Percentiles rank a stretch among this genome's conserved stretches.
phyloP scores from a whole-genome alignment of 1,140 invertebrate genomes.

The Heliconius hermathena region DNA sequence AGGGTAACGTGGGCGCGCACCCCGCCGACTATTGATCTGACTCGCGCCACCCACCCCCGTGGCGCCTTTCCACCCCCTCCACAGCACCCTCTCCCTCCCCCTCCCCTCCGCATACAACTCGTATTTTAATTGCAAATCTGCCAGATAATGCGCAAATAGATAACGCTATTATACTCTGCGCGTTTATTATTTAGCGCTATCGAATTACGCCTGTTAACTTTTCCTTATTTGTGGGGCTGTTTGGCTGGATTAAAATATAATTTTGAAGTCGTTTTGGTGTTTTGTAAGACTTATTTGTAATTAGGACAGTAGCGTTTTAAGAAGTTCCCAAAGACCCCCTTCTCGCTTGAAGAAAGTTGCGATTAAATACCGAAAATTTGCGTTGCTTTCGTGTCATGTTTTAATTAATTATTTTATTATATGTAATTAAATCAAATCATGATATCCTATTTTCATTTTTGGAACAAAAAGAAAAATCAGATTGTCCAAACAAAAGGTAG shows the following conservation, averaged over 20 bases:
- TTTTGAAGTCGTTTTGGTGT: neutral
- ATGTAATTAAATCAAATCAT: no score
- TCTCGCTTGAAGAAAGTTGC: neutral
- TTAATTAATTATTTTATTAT: neutral
- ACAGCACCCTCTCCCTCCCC: constrained; percentile 34
- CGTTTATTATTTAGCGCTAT: constrained; percentile 75
- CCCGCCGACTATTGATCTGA: constrained; percentile 79
- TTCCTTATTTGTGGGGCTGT: constrained; percentile 23
- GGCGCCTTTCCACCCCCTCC: constrained; percentile 44
- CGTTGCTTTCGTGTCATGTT: neutral
- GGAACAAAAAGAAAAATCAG: neutral
- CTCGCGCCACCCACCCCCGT: constrained; percentile 46
- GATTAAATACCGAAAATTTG: neutral
- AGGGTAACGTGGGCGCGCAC: constrained; percentile 66
- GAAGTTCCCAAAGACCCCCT: neutral
- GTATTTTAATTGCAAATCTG: constrained; percentile 81
- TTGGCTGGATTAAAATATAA: neutral
- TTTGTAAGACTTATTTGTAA: neutral
- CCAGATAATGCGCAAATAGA: constrained; percentile 80
- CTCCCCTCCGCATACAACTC: constrained; percentile 63
- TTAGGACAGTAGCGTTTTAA: neutral
- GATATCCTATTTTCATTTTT: neutral
- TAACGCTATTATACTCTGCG: constrained; percentile 77
- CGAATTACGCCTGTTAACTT: constrained; percentile 48
- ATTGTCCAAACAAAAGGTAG: neutral